Conservation (phyloP, 2,113 vertebrate species). For the Cisticola juncidis region DNA sequence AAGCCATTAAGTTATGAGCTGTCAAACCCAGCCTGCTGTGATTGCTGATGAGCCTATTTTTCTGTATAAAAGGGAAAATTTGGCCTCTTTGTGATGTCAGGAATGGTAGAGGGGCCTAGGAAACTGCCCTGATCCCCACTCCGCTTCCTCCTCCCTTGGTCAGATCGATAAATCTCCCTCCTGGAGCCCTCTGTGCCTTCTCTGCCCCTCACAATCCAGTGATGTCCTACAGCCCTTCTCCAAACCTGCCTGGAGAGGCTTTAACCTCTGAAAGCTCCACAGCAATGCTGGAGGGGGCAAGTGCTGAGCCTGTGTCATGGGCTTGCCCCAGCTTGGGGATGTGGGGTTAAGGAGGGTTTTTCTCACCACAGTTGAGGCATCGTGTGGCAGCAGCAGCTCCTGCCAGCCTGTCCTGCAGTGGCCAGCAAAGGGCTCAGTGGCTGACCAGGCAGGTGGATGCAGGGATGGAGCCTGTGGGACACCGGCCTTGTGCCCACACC, state of each 20-base stretch:
- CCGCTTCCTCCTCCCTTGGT: background rate
- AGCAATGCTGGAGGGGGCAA: background rate
- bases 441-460: background rate
- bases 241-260: background rate
- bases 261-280: background rate
- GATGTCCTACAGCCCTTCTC: background rate
- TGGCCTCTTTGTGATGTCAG: fast-evolving
- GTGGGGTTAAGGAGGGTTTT: background rate
- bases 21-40: background rate
- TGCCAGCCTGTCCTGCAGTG: background rate
- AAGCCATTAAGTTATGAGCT: background rate
- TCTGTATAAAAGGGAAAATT: background rate
- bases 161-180: background rate
- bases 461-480: background rate
- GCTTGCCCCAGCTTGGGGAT: no score
- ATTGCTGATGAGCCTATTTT: background rate
- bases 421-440: background rate
- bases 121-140: background rate
- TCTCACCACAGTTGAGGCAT: background rate
- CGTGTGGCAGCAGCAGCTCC: background rate
- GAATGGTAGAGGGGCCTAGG: background rate
- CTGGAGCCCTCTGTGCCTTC: background rate
- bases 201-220: background rate
- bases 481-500: background rate
- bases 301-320: background rate